phyloP scores from a whole-genome alignment of 2,113 vertebrate genomes.

The Urocolius indicus region DNA sequence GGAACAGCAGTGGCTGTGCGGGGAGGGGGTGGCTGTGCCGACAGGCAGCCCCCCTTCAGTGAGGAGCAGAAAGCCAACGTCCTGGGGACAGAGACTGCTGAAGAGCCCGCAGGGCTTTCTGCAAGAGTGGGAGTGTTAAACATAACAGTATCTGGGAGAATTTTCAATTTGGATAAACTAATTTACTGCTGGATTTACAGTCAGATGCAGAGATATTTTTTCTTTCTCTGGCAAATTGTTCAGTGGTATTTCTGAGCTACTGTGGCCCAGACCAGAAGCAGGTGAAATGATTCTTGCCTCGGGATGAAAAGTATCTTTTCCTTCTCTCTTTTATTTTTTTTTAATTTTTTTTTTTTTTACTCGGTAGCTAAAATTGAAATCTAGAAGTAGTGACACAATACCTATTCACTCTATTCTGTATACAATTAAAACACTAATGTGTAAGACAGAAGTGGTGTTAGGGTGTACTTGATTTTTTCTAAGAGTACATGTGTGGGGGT shows the following conservation, averaged over 20 bases:
- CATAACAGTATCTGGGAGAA: background rate
- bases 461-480: background rate
- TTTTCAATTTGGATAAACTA: background rate
- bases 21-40: accelerated
- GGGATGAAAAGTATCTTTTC: background rate
- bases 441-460: background rate
- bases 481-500: background rate
- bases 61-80: background rate
- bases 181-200: background rate
- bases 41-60: background rate
- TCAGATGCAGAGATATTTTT: background rate
- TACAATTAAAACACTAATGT: background rate
- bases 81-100: background rate
- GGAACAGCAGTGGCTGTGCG: accelerated
- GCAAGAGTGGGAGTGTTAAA: background rate
- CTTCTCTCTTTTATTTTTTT: no score
- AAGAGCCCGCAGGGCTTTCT: background rate
- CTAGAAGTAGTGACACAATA: background rate
- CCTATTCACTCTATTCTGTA: background rate
- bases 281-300: background rate
- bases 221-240: background rate
- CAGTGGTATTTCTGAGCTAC: background rate
- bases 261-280: background rate
- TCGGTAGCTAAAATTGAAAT: background rate
- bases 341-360: background rate